Evolutionary conservation across 1,140 invertebrate species (phyloP).

Genomic region (Phthorimaea operculella): DNA sequence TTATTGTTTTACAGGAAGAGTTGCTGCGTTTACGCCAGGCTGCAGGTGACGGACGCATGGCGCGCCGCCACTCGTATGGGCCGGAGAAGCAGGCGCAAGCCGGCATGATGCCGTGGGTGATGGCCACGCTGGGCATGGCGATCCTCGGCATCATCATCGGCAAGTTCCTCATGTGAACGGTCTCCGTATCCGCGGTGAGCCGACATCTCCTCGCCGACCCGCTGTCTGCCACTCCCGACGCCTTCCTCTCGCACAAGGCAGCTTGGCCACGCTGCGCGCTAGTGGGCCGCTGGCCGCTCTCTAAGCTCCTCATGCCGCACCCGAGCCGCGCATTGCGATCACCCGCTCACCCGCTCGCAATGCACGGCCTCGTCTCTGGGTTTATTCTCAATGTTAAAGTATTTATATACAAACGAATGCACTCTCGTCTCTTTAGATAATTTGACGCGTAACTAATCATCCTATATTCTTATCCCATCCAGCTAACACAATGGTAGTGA

Average conservation of each 20-base stretch:
- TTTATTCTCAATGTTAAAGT: too few species aligned
- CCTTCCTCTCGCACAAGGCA: conserved; percentile 78
- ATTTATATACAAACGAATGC: too few species aligned
- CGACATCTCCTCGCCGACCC: conserved; percentile 38
- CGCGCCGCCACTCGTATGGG: conserved; percentile 56
- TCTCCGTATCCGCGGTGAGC: conserved; percentile 23
- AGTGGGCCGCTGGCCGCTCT: conserved; percentile 9
- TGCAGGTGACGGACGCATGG: conserved; percentile 35
- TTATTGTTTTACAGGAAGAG: conserved; percentile 60
- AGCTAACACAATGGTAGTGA: too few species aligned
- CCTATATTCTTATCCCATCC: too few species aligned
- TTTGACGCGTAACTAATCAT: too few species aligned
- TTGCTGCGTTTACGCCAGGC: conserved; percentile 65
- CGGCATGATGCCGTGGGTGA: conserved; percentile 65
- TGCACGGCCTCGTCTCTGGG: not conserved
- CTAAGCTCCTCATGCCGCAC: not conserved
- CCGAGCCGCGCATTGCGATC: not conserved
- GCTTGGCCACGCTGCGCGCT: conserved; percentile 39
- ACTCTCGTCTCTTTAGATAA: too few species aligned
- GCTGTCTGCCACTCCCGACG: conserved; percentile 45
- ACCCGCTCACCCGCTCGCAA: not conserved
- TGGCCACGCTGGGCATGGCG: conserved; percentile 66
- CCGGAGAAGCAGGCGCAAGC: conserved; percentile 57
- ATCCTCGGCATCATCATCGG: conserved; percentile 69
- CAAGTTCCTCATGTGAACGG: conserved; percentile 71